Conservation (phyloP, 2,888 invertebrate genomes). For the Amphipoea oculea region DNA sequence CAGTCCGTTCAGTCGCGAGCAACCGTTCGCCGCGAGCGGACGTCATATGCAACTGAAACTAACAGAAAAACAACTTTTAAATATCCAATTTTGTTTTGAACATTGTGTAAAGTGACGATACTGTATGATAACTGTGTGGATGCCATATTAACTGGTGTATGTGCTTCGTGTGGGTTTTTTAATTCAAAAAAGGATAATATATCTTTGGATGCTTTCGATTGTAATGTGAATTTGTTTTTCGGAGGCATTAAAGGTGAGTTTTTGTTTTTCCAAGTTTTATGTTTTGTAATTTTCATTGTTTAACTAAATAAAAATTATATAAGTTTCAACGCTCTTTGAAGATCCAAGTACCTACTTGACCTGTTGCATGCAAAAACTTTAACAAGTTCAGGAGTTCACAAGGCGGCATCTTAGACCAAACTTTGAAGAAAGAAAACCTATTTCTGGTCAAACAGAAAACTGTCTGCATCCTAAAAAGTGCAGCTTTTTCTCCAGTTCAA, state of each 20-base stretch:
- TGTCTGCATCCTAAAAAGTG: constrained; percentile 7
- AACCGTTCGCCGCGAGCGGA: constrained; percentile 74
- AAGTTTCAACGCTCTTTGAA: background rate
- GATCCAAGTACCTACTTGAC: background rate
- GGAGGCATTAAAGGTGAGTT: constrained; percentile 74
- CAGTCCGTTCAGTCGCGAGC: constrained; percentile 70
- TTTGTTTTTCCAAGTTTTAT: constrained; percentile 4
- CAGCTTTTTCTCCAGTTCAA: constrained; percentile 19
- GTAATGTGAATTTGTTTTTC: constrained; percentile 77
- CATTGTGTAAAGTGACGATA: constrained; percentile 67
- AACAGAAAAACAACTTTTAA: constrained; percentile 42
- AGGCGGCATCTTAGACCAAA: constrained; percentile 4
- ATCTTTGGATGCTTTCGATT: constrained; percentile 70
- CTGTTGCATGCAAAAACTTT: constrained; percentile 18
- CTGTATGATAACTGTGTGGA: constrained; percentile 57
- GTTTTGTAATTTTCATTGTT: background rate
- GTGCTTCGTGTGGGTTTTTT: constrained; percentile 70
- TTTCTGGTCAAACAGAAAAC: constrained; percentile 3
- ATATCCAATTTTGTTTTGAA: constrained; percentile 51
- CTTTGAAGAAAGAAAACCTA: background rate
- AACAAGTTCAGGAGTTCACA: background rate
- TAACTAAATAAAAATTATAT: background rate
- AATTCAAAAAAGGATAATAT: constrained; percentile 65
- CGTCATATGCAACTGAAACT: constrained; percentile 58
- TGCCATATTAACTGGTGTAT: constrained; percentile 65